Evolutionary conservation across 2,888 invertebrate genomes (phyloP), one percentile per base, ranked within the genome.

Genomic region (Branchinecta sandiegonensis): DNA sequence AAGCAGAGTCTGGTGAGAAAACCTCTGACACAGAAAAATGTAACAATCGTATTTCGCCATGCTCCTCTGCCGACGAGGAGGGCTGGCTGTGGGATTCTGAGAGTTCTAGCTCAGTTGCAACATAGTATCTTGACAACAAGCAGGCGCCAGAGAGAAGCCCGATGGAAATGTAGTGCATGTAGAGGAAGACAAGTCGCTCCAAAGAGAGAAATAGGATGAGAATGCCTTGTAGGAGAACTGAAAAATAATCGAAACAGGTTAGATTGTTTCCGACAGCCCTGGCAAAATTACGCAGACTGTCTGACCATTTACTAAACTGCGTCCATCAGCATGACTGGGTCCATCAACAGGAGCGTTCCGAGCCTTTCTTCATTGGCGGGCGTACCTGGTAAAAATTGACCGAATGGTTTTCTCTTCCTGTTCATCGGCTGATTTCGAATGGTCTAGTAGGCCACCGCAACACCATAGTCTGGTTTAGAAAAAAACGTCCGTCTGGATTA

Each of bases 141-240:
- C 80, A 79, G 10, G 79, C 77, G 17, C 76, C 74, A 2, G 76
- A 75, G 56, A 82, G 75, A 3, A 81, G 74, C 47, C 77, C 74
- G 10, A 77, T 75, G 71, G 78, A 78, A 56, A 80, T 74, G 47
- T 79, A 74, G 74, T 82, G 80, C 74, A 80, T 78, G 75, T 82
- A 82, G 66, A 82, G 75, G 14, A 76, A 76, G 47, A 80, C 77
- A 48, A 82, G 76, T 69, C 77, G 77, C 68, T 76, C 75, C 47
- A 82, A 72, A 1, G 82, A 81, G 46, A 82, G 75, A 3, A 81
- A 74, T 47, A 81, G 75, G 68, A 82, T 74, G 56, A 80, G 74
- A 11, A 79, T 72, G 17, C 79, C 80, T 71, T 81, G 75, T 67
- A 80, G 71, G 47, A 82, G 74, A 17, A 79, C 82, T 82, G 78